Evolutionary conservation across 2,888 invertebrate genomes (phyloP).

Genomic region (Melipona beecheii): DNA sequence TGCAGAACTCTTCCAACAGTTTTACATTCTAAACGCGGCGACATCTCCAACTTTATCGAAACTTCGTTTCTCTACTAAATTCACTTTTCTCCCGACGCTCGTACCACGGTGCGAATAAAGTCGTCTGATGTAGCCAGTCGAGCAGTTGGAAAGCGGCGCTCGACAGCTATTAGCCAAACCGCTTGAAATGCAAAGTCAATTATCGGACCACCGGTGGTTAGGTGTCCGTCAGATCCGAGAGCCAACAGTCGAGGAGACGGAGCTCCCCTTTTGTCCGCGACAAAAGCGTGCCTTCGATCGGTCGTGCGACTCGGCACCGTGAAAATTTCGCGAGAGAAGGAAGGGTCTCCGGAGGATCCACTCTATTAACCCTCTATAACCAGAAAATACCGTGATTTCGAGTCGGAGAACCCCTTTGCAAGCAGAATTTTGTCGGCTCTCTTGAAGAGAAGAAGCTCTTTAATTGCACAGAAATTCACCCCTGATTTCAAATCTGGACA

Average conservation of each 20-base stretch:
- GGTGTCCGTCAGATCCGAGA: neutral
- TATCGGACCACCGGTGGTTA: constrained; percentile 12
- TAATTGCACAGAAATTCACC: too few species aligned
- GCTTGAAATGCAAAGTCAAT: constrained; percentile 47
- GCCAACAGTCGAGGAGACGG: neutral
- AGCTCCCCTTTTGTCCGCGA: constrained; percentile 3
- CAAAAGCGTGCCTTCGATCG: constrained; percentile 16
- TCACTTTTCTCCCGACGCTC: too few species aligned
- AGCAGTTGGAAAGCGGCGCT: neutral
- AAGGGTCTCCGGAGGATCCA: neutral
- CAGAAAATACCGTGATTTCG: too few species aligned
- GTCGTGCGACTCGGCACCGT: neutral
- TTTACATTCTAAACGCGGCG: too few species aligned
- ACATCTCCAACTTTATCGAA: too few species aligned
- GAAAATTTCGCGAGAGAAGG: neutral
- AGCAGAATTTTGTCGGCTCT: too few species aligned
- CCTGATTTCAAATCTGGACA: too few species aligned
- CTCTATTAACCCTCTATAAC: neutral
- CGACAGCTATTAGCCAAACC: constrained; percentile 30
- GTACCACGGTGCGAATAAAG: neutral
- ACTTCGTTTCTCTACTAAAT: too few species aligned
- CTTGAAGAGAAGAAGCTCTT: too few species aligned
- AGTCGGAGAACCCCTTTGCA: too few species aligned
- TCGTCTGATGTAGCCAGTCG: neutral
- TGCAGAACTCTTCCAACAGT: too few species aligned